Evolutionary conservation across 2,888 invertebrate species (phyloP).

Genomic region (Sclerodermus sp.): DNA sequence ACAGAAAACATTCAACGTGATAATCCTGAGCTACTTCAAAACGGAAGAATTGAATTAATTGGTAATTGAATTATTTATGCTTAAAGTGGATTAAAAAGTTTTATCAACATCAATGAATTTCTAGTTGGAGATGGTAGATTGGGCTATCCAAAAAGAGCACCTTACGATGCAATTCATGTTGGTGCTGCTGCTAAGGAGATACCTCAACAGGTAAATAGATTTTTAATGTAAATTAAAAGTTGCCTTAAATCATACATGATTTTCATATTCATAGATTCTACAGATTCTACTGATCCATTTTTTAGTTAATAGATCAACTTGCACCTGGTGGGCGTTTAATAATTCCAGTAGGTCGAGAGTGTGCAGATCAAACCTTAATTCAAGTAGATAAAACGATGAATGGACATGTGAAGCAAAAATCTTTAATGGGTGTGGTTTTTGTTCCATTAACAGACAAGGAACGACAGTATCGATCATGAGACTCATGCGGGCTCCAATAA

Average conservation of each 20-base stretch:
- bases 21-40: conserved; percentile 70
- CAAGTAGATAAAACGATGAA: conserved; percentile 86
- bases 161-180: conserved; percentile 92
- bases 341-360: conserved; percentile 86
- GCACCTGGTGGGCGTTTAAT: conserved; percentile 91
- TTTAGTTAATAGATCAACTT: conserved; percentile 57
- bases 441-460: conserved; percentile 92
- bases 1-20: conserved; percentile 75
- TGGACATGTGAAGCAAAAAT: conserved; percentile 74
- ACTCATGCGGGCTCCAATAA: conserved; percentile 49
- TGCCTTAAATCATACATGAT: not conserved
- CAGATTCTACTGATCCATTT: not conserved
- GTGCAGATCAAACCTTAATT: conserved; percentile 81
- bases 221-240: too few relatives aligned
- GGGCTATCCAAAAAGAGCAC: conserved; percentile 75
- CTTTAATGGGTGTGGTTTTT: conserved; percentile 93
- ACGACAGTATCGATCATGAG: conserved; percentile 66
- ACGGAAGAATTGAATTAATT: conserved; percentile 70
- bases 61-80: conserved; percentile 59
- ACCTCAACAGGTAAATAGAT: conserved; percentile 75
- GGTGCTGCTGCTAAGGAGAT: conserved; percentile 83
- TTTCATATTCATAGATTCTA: not conserved
- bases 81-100: not conserved
- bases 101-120: conserved; percentile 15
- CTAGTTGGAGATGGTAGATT: conserved; percentile 86